A percentile compares a stretch with the other conserved stretches of the same genome.
Evolutionary conservation across 2,888 invertebrate species (phyloP).

Genomic region (Panzeria rudis): DNA sequence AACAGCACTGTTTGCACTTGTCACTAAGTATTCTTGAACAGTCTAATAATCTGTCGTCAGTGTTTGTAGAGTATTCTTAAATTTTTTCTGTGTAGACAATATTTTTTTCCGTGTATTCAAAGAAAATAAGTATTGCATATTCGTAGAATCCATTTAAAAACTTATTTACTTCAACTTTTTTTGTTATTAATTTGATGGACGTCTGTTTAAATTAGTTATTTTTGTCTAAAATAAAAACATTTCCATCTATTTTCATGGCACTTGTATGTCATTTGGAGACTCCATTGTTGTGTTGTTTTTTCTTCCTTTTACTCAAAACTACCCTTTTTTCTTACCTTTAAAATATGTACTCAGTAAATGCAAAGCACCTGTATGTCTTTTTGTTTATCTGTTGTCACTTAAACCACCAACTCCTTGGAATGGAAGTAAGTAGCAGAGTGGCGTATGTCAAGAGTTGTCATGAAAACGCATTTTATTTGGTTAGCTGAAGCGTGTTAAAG

Average conservation of each 20-base stretch:
- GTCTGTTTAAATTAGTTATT: constrained; percentile 13
- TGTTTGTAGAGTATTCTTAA: too few relatives aligned
- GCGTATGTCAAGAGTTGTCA: constrained; percentile 55
- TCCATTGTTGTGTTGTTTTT: constrained; percentile 23
- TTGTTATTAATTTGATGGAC: background rate
- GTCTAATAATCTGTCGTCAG: too few relatives aligned
- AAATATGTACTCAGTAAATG: background rate
- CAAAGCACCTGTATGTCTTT: constrained; percentile 54
- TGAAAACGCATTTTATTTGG: constrained; percentile 62
- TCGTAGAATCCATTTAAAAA: constrained; percentile 18
- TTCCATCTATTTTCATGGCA: constrained; percentile 7
- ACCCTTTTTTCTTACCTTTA: constrained; percentile 20
- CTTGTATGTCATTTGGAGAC: constrained; percentile 18
- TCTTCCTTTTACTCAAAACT: constrained; percentile 17
- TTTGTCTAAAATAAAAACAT: constrained; percentile 24
- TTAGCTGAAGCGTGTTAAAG: constrained; percentile 48
- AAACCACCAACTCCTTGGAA: constrained; percentile 55
- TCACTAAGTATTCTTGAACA: too few relatives aligned
- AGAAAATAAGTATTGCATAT: background rate
- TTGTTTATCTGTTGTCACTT: constrained; percentile 34
- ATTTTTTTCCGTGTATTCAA: background rate
- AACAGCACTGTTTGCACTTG: too few relatives aligned
- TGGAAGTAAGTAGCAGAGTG: background rate
- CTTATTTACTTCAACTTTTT: background rate
- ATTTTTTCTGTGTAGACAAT: too few relatives aligned